These are phyloP conservation scores for Ormia ochracea DNA, from an alignment of 2,888 invertebrate genomes.

Conservation along the genomic window DNA sequence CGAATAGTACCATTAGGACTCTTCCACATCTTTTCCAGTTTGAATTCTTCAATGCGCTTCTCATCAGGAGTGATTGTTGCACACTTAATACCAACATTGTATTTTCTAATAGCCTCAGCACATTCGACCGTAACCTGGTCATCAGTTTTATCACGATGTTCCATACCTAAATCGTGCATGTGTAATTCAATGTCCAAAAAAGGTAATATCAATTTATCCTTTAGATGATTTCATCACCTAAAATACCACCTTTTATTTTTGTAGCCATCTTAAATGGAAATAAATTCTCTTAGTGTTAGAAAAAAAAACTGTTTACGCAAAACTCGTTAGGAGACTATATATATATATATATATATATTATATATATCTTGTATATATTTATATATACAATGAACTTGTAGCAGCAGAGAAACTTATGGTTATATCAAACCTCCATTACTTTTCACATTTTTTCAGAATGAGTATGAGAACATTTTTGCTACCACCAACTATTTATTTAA, in stretches of 20 bases:
- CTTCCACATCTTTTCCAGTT: constrained; percentile 93
- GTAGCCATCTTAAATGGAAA: constrained; percentile 70
- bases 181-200: constrained; percentile 97
- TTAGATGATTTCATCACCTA: constrained; percentile 98
- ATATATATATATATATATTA: no score
- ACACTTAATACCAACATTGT: constrained; percentile 99
- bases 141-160: constrained; percentile 93
- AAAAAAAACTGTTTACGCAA: not conserved
- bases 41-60: constrained; percentile 93
- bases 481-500: no score
- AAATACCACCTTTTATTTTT: constrained; percentile 87
- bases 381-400: no score
- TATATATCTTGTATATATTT: no score
- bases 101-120: constrained; percentile 96
- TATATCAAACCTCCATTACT: no score
- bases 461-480: no score
- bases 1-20: constrained; percentile 93
- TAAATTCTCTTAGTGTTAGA: constrained; percentile 4
- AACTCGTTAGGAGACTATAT: constrained; percentile 33
- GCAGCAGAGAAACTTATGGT: no score
- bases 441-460: no score
- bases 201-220: constrained; percentile 96
- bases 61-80: constrained; percentile 99
- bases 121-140: constrained; percentile 98
- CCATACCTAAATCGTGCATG: constrained; percentile 95